These are phyloP conservation scores for Hesperophylax magnus DNA, from an alignment of 1,140 invertebrate genomes.

Conservation along the genomic window DNA sequence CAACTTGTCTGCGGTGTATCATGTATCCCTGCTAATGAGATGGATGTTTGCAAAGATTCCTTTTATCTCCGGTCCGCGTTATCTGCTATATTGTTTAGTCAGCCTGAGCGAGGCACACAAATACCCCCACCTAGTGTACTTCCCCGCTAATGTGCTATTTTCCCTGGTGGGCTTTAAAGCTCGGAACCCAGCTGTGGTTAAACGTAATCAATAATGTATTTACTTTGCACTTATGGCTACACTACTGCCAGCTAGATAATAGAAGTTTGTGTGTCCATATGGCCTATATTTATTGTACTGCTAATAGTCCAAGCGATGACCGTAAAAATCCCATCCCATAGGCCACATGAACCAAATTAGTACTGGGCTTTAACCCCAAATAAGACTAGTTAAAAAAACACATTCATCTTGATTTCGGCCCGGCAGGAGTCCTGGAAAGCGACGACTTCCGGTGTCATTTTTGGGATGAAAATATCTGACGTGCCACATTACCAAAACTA, in stretches of 20 bases:
- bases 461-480: too few relatives aligned
- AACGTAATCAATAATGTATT: conserved; percentile 19
- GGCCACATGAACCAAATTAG: too few relatives aligned
- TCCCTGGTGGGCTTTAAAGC: neutral
- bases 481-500: too few relatives aligned
- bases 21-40: conserved; percentile 18
- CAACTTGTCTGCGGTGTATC: neutral
- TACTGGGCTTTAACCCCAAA: too few relatives aligned
- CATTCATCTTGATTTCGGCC: too few relatives aligned
- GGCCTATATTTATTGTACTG: too few relatives aligned
- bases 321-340: too few relatives aligned
- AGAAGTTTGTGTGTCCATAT: too few relatives aligned
- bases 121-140: neutral
- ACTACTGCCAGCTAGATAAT: neutral
- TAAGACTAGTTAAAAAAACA: too few relatives aligned
- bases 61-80: conserved; percentile 13
- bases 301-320: too few relatives aligned
- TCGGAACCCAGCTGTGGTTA: conserved; percentile 10
- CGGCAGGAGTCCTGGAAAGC: too few relatives aligned
- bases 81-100: conserved; percentile 7
- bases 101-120: neutral
- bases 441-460: too few relatives aligned
- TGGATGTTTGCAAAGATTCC: conserved; percentile 18
- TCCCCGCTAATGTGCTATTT: neutral
- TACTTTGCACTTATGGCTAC: neutral